These are phyloP conservation scores for Cecropterus lyciades DNA, from an alignment of 1,140 invertebrate species.

Conservation along the genomic window DNA sequence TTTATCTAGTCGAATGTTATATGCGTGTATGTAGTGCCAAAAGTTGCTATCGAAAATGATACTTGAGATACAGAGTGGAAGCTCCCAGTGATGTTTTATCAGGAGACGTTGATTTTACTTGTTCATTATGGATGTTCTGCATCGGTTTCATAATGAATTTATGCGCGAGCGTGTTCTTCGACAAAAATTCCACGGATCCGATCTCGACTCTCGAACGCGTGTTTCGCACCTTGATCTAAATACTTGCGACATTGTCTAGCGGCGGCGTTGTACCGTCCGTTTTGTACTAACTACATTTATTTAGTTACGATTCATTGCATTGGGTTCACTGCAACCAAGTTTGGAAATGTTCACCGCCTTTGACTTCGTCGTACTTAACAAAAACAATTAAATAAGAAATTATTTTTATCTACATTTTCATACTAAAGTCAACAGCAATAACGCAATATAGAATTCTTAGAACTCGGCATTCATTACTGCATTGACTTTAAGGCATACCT, in stretches of 20 bases:
- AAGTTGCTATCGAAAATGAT: conserved; percentile 9
- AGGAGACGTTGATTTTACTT: conserved; percentile 18
- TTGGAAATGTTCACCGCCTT: conserved; percentile 11
- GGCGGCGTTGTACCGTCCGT: conserved; percentile 56
- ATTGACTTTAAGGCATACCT: background rate
- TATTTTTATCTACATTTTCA: background rate
- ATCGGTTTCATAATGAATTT: conserved; percentile 49
- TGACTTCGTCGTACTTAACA: background rate
- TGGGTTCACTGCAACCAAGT: conserved; percentile 29
- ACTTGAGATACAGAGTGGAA: conserved; percentile 7
- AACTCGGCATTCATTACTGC: conserved; percentile 1
- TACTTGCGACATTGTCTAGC: conserved; percentile 79
- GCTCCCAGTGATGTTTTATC: background rate
- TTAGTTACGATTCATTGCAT: conserved; percentile 25
- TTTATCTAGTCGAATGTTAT: conserved; percentile 4
- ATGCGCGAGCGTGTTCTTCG: conserved; percentile 63
- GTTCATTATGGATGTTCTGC: conserved; percentile 26
- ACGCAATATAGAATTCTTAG: conserved; percentile 3
- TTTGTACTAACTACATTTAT: conserved; percentile 40
- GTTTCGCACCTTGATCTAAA: conserved; percentile 83
- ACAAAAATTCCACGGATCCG: conserved; percentile 69
- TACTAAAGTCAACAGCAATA: background rate
- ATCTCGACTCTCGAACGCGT: conserved; percentile 72
- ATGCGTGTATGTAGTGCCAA: conserved; percentile 10
- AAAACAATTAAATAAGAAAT: background rate